A percentile compares a stretch with the other conserved stretches of the same genome.
These are phyloP conservation scores for Bos indicus DNA, from an alignment of 2,113 vertebrate species.

Conservation along the genomic window DNA sequence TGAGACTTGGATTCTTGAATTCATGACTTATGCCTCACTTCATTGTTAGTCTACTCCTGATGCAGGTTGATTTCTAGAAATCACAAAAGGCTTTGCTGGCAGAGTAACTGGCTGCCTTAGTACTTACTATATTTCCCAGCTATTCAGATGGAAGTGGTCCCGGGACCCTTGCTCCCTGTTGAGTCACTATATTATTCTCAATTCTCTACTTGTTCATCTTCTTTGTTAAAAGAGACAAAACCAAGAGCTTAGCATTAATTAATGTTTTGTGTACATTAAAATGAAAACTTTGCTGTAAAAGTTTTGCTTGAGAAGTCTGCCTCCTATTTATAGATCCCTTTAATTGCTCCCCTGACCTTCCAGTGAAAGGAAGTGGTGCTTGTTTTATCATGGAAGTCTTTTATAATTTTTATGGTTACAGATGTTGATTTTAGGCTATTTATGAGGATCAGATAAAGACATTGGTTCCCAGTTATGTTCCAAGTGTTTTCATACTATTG, in stretches of 20 bases:
- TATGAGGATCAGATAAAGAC: neutral
- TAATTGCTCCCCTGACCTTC: neutral
- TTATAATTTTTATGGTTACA: neutral
- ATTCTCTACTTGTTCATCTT: neutral
- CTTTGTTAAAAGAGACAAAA: neutral
- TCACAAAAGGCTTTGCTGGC: neutral
- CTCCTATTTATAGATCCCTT: slow-evolving; percentile 36
- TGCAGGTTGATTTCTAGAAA: neutral
- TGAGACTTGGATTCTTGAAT: neutral
- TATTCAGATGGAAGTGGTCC: slow-evolving; percentile 36
- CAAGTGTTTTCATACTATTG: neutral
- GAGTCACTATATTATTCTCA: neutral
- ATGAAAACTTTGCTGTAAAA: neutral
- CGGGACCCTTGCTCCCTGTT: slow-evolving; percentile 49
- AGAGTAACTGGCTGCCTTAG: slow-evolving; percentile 43
- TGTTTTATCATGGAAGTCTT: neutral
- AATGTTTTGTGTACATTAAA: slow-evolving; percentile 10
- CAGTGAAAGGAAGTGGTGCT: neutral
- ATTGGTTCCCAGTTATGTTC: neutral
- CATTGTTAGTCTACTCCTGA: neutral
- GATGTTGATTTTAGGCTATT: neutral
- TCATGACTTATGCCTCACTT: neutral
- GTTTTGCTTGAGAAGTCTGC: slow-evolving; percentile 30
- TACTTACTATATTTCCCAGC: neutral
- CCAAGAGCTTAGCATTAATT: slow-evolving; percentile 32